Conservation (phyloP, 2,113 vertebrate species). For the Xiphorhynchus elegans region DNA sequence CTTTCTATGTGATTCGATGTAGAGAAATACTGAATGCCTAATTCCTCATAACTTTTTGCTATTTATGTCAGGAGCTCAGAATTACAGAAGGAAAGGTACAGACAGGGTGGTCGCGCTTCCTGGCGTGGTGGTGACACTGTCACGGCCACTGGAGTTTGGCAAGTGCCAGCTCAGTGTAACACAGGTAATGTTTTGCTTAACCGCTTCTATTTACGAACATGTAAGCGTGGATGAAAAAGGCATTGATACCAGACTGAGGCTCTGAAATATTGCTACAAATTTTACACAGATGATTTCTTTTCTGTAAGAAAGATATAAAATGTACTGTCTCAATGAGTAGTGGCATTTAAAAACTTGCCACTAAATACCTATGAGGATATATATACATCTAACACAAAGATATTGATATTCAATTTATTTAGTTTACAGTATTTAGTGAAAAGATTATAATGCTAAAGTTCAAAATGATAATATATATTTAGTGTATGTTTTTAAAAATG, state of each 20-base stretch:
- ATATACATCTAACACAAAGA: background rate
- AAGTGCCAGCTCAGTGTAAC: background rate
- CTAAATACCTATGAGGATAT: conserved; percentile 32
- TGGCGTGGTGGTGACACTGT: no score
- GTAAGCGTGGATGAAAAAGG: background rate
- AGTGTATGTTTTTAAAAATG: background rate
- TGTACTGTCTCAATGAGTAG: conserved; percentile 11
- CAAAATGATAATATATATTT: background rate
- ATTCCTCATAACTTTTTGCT: background rate
- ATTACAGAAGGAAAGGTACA: background rate
- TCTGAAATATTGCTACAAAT: background rate
- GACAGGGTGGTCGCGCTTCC: rapidly evolving
- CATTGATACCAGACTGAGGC: background rate
- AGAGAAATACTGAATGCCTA: background rate
- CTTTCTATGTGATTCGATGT: background rate
- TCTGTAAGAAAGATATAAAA: conserved; percentile 4
- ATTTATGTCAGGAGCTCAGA: background rate
- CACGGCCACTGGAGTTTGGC: background rate
- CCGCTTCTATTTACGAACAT: background rate
- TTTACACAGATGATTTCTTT: background rate
- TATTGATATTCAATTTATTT: background rate
- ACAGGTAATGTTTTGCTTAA: background rate
- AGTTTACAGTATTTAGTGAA: background rate
- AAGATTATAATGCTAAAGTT: background rate
- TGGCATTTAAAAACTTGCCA: conserved; percentile 58